phyloP scores from a whole-genome alignment of 2,113 vertebrate genomes.

The Scophthalmus maximus region DNA sequence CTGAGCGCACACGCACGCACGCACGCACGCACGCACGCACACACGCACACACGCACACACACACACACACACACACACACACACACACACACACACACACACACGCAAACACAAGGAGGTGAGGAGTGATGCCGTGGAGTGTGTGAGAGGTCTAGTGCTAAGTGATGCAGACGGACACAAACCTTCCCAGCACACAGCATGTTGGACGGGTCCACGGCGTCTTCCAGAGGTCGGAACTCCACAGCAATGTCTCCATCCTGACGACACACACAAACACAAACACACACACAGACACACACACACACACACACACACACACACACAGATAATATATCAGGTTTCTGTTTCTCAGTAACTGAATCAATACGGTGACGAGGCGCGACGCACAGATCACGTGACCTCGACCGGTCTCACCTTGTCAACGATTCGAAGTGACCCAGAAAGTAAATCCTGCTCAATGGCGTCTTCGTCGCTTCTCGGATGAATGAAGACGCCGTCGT shows the following conservation, averaged over 20 bases:
- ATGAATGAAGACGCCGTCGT: constrained; percentile 95
- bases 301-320: background rate
- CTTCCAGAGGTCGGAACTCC: constrained; percentile 93
- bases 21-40: too few species aligned
- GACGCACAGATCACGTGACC: background rate
- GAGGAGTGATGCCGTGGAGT: too few species aligned
- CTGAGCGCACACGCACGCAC: constrained; percentile 65
- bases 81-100: too few species aligned
- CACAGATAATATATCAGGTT: too few species aligned
- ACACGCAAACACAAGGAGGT: too few species aligned
- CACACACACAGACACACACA: background rate
- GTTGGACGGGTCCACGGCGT: constrained; percentile 90
- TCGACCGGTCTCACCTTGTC: constrained; percentile 89
- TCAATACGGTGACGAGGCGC: too few species aligned
- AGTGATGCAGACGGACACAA: constrained; percentile 4
- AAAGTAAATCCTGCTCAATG: constrained; percentile 87
- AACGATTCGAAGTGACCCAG: constrained; percentile 89
- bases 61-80: too few species aligned
- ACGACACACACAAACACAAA: background rate
- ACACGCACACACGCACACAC: too few species aligned
- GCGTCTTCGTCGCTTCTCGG: constrained; percentile 85
- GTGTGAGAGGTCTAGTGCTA: too few species aligned
- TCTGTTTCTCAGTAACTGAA: background rate
- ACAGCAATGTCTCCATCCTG: constrained; percentile 92
- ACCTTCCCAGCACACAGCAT: constrained; percentile 96